Evolutionary conservation across 64 coral and sea anemone genomes (phyloP), one percentile per base, ranked within the genome.

Genomic region (Astreopora myriophthalma): DNA sequence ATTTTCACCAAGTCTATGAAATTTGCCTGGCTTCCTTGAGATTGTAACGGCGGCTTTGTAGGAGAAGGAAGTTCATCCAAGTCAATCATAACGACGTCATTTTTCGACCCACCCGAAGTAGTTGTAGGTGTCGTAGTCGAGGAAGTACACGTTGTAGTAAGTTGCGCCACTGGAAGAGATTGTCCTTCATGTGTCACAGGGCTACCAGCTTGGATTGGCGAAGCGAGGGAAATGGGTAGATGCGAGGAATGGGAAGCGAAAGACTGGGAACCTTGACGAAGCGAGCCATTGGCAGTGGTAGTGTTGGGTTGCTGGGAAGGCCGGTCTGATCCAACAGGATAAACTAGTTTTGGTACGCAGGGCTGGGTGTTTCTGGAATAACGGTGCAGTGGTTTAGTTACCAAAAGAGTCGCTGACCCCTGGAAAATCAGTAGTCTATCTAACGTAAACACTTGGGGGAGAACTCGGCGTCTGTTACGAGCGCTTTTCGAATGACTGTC

Each of bases 31-130:
- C 23, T 34, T 20, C 4, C 29, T 14, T 61, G 28, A 27, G 42
- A 2, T 16, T 28, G 75, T 2, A 34, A 14, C 8, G 52, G 3
- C 6, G 79, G 34, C 11, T 83, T 62, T 16, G 90, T 77, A 17
- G 90, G 90, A 11, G 90, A 92, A 11, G 90, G 90, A 34, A 92
- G 37, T 8, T 92, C 90, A 36, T 92, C 90, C 19, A 92, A 55
- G 35, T 92, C 90, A 39, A 92, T 92, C 29, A 70, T 92, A 25
- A 92, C 90, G 3, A 92, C 69, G 0, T 86, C 70, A 8, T 85
- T 52, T 42, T 74, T 87, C 3, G 66, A 73, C 23, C 24, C n/a
- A 11, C 8, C 26, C 11, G 68, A 6, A 52, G 8, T 13, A 22
- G 52, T 22, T 64, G 79, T 24, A 22, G 58, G 29, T 3, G 31